phyloP scores from a whole-genome alignment of 2,113 vertebrate species.

The Pantherophis guttatus region DNA sequence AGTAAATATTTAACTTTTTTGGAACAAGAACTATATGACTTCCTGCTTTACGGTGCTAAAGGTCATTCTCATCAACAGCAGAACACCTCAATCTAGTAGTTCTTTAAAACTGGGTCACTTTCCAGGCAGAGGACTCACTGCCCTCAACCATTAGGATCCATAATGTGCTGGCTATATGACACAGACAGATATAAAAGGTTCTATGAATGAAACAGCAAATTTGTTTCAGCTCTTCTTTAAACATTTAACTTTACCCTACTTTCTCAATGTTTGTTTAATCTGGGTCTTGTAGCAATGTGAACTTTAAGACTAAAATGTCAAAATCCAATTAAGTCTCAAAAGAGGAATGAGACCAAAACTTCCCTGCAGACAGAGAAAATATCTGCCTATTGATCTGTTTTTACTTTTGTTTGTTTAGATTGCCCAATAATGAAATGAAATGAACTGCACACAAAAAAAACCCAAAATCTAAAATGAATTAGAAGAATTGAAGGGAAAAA shows the following conservation, averaged over 20 bases:
- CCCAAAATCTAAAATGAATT: background rate
- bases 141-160: constrained; percentile 8
- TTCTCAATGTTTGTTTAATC: constrained; percentile 7
- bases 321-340: background rate
- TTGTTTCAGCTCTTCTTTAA: constrained; percentile 38
- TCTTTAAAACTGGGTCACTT: constrained; percentile 30
- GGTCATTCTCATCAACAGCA: constrained; percentile 19
- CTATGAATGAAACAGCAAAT: background rate
- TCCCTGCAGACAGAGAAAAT: background rate
- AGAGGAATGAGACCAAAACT: background rate
- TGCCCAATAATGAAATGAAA: background rate
- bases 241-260: constrained; percentile 11
- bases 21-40: constrained; percentile 35
- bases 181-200: background rate
- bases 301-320: constrained; percentile 12
- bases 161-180: background rate
- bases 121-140: background rate
- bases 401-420: background rate
- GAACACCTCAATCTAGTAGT: constrained; percentile 40
- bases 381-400: background rate
- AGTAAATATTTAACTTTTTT: constrained; percentile 69
- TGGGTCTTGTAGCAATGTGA: background rate
- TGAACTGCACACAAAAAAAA: background rate
- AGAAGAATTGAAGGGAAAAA: background rate
- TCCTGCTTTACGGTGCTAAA: constrained; percentile 51